phyloP scores from a whole-genome alignment of 2,113 vertebrate genomes.

The Chrysemys picta region DNA sequence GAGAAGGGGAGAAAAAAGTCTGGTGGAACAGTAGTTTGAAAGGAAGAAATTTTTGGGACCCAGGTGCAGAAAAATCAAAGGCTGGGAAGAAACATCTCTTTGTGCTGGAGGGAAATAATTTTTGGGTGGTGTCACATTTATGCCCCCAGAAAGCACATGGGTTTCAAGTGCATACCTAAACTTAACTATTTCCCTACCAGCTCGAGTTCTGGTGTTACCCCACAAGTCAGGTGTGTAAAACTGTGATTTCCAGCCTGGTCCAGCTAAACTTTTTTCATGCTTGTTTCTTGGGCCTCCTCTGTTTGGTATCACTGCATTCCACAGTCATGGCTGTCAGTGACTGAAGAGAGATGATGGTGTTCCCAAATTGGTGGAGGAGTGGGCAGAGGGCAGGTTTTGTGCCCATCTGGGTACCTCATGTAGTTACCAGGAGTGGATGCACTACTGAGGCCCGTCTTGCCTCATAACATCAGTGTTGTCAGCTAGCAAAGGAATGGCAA shows the following conservation, averaged over 20 bases:
- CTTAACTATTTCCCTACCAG: neutral
- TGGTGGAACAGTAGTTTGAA: neutral
- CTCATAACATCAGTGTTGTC: neutral
- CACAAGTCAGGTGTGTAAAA: neutral
- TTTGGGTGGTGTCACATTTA: neutral
- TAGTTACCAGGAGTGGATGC: neutral
- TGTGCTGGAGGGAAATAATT: neutral
- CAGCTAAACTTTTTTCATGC: neutral
- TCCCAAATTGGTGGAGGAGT: neutral
- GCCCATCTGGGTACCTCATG: neutral
- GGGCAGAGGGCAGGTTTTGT: neutral
- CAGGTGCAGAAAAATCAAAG: neutral
- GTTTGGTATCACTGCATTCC: neutral
- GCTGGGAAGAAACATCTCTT: neutral
- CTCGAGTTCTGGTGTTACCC: neutral
- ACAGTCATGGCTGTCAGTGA: neutral
- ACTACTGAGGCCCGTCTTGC: neutral
- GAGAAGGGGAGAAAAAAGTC: neutral
- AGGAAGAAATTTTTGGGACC: neutral
- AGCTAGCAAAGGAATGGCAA: neutral
- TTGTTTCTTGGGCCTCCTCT: neutral
- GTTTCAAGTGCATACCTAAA: neutral
- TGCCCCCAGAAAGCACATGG: neutral
- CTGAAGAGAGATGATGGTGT: neutral
- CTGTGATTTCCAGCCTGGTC: neutral